Base-by-base conservation (phyloP, 2,113 vertebrate species). In the Chelonoidis abingdonii region DNA sequence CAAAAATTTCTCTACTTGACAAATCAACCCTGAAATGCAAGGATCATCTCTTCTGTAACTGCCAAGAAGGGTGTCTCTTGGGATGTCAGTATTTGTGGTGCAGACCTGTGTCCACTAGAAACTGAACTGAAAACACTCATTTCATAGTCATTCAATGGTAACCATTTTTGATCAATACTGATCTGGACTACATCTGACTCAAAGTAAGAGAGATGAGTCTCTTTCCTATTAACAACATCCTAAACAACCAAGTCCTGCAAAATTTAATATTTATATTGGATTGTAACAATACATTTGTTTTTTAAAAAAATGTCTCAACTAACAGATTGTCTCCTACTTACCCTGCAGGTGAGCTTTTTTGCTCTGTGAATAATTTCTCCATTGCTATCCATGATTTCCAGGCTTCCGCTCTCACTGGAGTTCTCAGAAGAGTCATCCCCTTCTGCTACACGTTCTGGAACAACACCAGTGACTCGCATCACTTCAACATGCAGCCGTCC, bases 351-450 rank as follows among this genome's bases (percentile, higher is more conserved):
- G 88, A 99, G 98, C 57, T 99, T 99, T 96, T 98, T 99, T 5
- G 99, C 98, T 93, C 99, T 99, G 82, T 99, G 99, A 90, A 99
- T 98, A 54, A 99, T 97, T 96, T 99, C 99, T 54, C 99, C 99
- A 0, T 98, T 99, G 97, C 98, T 99, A 96, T 99, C 99, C 95
- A 98, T 98, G 44, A 99, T 98, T 94, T 99, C 99, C 10, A 99
- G 99, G 89, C 98, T 99, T 93, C 99, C 99, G 38, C 99, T 99
- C 94, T 99, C 99, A 38, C 99, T 99, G 83, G 99, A 99, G 97
- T 99, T 99, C 98, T 99, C 99, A 0, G 99, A 99, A 0, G 99
- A 99, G 97, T 99, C 99, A 2, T 99, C 99, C 80, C 98, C 99
- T 14, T 99, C 99, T 3, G 83, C 98, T 41, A 99, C 89, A 2